Conservation (phyloP, 2,797 vertebrate species). For the Chelon auratus region DNA sequence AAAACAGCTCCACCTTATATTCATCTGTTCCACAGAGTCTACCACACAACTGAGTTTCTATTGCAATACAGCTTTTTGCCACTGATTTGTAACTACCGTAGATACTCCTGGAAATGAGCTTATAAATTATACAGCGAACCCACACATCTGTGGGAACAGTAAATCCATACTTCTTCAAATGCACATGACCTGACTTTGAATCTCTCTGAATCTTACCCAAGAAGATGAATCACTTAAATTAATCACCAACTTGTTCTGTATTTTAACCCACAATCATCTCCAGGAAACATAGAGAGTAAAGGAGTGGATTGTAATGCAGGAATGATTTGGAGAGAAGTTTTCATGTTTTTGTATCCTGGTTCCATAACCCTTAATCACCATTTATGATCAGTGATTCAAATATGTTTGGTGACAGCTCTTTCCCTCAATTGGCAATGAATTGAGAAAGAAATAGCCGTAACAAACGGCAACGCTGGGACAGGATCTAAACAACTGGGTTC, state of each 20-base stretch:
- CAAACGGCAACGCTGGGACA: background rate
- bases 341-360: background rate
- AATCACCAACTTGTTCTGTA: background rate
- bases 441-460: slow-evolving; percentile 1
- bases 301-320: background rate
- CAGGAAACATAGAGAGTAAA: background rate
- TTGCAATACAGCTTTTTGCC: background rate
- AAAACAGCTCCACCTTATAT: background rate
- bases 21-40: background rate
- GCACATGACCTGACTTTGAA: slow-evolving; percentile 1
- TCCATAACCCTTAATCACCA: background rate
- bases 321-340: background rate
- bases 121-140: slow-evolving; percentile 24
- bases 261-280: background rate
- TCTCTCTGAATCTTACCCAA: slow-evolving; percentile 8
- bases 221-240: slow-evolving; percentile 18
- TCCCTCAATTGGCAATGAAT: background rate
- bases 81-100: background rate
- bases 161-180: background rate
- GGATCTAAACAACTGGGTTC: background rate
- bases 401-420: background rate
- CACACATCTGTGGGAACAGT: slow-evolving; percentile 21
- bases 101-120: slow-evolving; percentile 20
- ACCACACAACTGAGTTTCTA: background rate
- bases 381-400: background rate